phyloP scores from a whole-genome alignment of 1,140 invertebrate species.

The Scaptomyza hsui region DNA sequence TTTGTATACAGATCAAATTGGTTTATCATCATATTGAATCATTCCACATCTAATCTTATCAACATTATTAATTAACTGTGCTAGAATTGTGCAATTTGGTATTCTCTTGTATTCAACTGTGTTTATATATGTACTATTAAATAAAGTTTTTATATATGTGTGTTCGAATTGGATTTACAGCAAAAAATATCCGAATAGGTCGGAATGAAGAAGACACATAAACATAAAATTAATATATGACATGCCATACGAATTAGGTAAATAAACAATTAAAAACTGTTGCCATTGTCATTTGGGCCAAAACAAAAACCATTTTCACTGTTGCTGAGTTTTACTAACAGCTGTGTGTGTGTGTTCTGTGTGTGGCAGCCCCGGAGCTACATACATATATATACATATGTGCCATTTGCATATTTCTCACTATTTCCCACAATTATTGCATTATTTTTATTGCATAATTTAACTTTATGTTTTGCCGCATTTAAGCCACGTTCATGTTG shows the following conservation, averaged over 20 bases:
- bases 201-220: not conserved
- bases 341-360: constrained; percentile 1
- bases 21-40: constrained; percentile 25
- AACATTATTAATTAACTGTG: constrained; percentile 13
- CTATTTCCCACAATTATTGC: constrained; percentile 67
- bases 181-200: too few relatives aligned
- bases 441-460: constrained; percentile 78
- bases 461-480: constrained; percentile 74
- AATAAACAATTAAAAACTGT: constrained; percentile 24
- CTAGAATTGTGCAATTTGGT: constrained; percentile 29
- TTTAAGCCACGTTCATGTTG: constrained; percentile 75
- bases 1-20: constrained; percentile 31
- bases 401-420: constrained; percentile 57
- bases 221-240: constrained; percentile 18
- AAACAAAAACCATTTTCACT: constrained; percentile 25
- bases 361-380: not conserved
- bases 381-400: constrained; percentile 28
- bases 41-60: constrained; percentile 3
- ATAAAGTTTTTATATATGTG: constrained; percentile 11
- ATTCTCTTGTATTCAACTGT: constrained; percentile 19
- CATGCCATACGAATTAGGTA: constrained; percentile 19
- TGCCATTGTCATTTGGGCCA: constrained; percentile 14
- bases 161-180: not conserved
- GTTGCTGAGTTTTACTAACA: not conserved
- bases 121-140: constrained; percentile 8